phyloP scores from a whole-genome alignment of 2,888 invertebrate genomes.

The Monochamus alternatus region DNA sequence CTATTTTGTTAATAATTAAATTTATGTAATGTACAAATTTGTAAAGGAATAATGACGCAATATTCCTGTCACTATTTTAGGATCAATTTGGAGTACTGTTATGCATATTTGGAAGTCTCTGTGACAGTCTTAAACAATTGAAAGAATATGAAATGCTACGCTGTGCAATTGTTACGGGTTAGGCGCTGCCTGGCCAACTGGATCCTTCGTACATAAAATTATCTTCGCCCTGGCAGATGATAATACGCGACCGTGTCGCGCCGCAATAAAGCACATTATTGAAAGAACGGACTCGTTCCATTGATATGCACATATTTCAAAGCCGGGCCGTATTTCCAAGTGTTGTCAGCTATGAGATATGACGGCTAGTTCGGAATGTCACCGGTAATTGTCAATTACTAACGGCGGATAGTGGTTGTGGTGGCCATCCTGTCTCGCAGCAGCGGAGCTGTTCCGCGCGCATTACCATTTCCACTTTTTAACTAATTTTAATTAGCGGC shows the following conservation, averaged over 20 bases:
- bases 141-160: too few species aligned
- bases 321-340: slow-evolving; percentile 48
- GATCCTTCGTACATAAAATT: too few species aligned
- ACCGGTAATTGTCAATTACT: slow-evolving; percentile 55
- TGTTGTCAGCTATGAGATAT: slow-evolving; percentile 54
- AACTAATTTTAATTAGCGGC: slow-evolving; percentile 21
- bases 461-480: slow-evolving; percentile 11
- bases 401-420: slow-evolving; percentile 34
- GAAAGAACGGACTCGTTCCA: slow-evolving; percentile 37
- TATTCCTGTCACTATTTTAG: too few species aligned
- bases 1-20: too few species aligned
- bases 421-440: slow-evolving; percentile 3
- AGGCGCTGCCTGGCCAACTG: too few species aligned
- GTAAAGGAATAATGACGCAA: too few species aligned
- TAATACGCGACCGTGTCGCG: not conserved
- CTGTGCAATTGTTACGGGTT: too few species aligned
- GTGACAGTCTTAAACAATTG: too few species aligned
- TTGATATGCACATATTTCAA: slow-evolving; percentile 47
- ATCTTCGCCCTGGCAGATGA: not conserved
- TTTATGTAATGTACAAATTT: too few species aligned
- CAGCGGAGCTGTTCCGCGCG: slow-evolving; percentile 1
- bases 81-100: too few species aligned
- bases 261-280: slow-evolving; percentile 34
- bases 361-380: slow-evolving; percentile 53
- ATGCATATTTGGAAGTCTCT: too few species aligned